These are phyloP conservation scores for Neodon shergylaensis DNA, from an alignment of 2,113 vertebrate species.

Conservation along the genomic window DNA sequence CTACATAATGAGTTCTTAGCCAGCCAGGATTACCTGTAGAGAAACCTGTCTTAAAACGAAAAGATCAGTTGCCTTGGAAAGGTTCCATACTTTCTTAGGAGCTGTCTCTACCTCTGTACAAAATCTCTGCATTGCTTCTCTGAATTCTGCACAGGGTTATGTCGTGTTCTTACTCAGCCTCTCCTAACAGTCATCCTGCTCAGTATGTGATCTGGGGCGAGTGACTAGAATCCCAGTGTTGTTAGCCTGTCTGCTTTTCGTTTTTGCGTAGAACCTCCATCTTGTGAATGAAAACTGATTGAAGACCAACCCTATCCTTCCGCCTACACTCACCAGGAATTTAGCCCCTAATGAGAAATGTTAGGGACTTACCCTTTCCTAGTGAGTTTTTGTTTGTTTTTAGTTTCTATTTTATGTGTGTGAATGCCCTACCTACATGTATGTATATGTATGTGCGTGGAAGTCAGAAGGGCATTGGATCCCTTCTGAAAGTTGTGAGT, in stretches of 20 bases:
- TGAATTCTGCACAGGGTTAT: background rate
- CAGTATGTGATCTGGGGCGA: background rate
- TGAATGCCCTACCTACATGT: background rate
- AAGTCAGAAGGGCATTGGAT: background rate
- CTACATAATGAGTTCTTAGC: background rate
- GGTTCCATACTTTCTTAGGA: conserved; percentile 34
- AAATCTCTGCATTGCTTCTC: background rate
- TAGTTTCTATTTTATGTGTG: background rate
- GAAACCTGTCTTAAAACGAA: background rate
- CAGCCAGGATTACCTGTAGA: background rate
- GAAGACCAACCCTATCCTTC: background rate
- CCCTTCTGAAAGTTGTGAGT: background rate
- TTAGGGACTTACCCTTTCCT: background rate
- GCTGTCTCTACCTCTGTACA: background rate
- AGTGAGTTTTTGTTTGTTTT: background rate
- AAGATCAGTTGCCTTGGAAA: background rate
- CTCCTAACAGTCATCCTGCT: background rate
- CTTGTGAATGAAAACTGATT: background rate
- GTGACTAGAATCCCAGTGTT: background rate
- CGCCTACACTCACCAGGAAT: background rate
- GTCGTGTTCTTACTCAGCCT: background rate
- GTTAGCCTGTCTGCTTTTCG: background rate
- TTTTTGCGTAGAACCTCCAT: background rate
- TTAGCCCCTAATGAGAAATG: background rate
- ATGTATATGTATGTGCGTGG: background rate